Percentiles rank a stretch among this genome's conserved stretches.
Conservation (phyloP, 2,888 invertebrate genomes). For the Microchrysa polita region DNA sequence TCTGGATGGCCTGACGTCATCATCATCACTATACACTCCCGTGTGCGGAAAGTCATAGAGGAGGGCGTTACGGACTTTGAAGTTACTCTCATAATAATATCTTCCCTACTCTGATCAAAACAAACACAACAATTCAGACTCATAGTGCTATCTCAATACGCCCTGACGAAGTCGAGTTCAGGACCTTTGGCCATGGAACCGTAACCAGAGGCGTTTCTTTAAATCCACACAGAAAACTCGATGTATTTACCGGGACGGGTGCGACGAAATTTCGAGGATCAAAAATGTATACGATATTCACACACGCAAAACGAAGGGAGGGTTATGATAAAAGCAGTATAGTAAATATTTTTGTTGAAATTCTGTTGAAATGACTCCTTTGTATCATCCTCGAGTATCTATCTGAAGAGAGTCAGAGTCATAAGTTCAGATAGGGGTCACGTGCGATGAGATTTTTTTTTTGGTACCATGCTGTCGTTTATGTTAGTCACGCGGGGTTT, state of each 20-base stretch:
- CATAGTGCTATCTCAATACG: neutral
- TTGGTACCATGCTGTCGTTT: conserved; percentile 4
- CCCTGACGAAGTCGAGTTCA: neutral
- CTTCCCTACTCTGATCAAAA: neutral
- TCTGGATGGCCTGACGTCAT: conserved; percentile 1
- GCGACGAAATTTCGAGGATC: neutral
- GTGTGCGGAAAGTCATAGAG: neutral
- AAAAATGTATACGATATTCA: conserved; percentile 5
- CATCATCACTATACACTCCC: neutral
- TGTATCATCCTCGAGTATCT: conserved; percentile 12
- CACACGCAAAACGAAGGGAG: neutral
- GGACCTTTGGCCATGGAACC: conserved; percentile 37
- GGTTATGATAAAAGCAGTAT: too few species aligned
- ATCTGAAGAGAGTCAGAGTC: conserved; percentile 35
- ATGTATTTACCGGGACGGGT: conserved; percentile 20
- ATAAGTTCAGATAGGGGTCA: conserved; percentile 59
- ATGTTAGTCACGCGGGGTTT: neutral
- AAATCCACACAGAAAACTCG: neutral
- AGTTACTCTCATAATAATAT: neutral
- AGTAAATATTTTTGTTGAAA: neutral
- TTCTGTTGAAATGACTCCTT: conserved; percentile 7
- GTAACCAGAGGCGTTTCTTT: conserved; percentile 17
- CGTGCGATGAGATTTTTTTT: conserved; percentile 50
- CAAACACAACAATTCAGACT: neutral
- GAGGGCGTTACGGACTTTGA: conserved; percentile 16